These are phyloP conservation scores for Amblyornis subalaris DNA, from an alignment of 2,113 vertebrate species.

Conservation along the genomic window DNA sequence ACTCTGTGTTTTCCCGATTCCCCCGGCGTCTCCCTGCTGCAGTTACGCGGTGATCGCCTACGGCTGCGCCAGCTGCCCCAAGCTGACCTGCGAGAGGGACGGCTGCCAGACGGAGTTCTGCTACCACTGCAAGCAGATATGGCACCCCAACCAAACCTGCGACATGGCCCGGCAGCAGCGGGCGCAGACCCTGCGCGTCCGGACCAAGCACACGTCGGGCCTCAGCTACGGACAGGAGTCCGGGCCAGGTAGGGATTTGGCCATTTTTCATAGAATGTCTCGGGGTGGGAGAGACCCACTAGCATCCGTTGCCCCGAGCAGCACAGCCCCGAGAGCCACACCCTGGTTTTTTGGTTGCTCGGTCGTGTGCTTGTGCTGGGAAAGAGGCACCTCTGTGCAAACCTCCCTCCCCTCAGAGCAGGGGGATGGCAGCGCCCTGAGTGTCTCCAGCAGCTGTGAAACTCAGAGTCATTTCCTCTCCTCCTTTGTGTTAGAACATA, in stretches of 20 bases:
- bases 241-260: conserved; percentile 78
- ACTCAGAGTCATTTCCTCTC: neutral
- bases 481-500: neutral
- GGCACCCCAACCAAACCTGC: conserved; percentile 98
- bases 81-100: conserved; percentile 91
- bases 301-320: neutral
- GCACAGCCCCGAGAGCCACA: neutral
- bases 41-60: conserved; percentile 97
- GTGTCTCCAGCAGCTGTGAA: neutral
- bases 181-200: conserved; percentile 86
- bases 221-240: conserved; percentile 92
- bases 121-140: conserved; percentile 98
- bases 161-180: conserved; percentile 95
- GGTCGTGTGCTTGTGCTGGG: neutral
- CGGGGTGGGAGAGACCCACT: fast-evolving
- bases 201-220: conserved; percentile 90
- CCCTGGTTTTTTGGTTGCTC: neutral
- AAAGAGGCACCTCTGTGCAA: neutral
- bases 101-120: conserved; percentile 97
- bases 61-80: conserved; percentile 96
- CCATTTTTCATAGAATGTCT: fast-evolving
- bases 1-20: neutral
- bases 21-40: neutral
- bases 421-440: neutral
- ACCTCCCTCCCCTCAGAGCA: neutral